Evolutionary conservation across 1,140 invertebrate species (phyloP).

Genomic region (Papilio helenus): DNA sequence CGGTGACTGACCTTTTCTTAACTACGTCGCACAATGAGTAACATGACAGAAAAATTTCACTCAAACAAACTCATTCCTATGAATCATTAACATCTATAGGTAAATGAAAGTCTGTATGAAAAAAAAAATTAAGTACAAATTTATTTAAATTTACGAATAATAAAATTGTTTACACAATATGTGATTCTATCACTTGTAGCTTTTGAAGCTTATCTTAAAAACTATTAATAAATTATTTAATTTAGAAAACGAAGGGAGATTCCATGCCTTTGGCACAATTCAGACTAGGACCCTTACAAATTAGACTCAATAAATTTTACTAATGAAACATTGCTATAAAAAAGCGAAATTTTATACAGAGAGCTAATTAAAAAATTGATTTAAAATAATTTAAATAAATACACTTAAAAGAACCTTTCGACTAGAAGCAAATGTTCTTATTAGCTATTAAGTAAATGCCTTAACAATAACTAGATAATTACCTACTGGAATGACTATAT

Average conservation of each 20-base stretch:
- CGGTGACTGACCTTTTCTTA: constrained; percentile 31
- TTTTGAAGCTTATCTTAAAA: constrained; percentile 63
- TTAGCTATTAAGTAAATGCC: constrained; percentile 55
- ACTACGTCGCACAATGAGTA: constrained; percentile 20
- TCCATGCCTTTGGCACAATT: constrained; percentile 76
- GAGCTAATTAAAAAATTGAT: constrained; percentile 56
- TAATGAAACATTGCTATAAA: constrained; percentile 22
- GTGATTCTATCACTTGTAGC: constrained; percentile 76
- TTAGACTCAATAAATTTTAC: constrained; percentile 39
- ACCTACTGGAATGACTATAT: constrained; percentile 70
- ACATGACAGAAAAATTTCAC: constrained; percentile 2
- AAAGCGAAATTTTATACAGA: constrained; percentile 44
- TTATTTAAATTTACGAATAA: constrained; percentile 48
- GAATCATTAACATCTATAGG: too few species aligned
- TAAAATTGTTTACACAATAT: constrained; percentile 54
- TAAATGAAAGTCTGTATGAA: constrained; percentile 28
- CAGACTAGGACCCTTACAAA: constrained; percentile 66
- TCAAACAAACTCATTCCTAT: neutral
- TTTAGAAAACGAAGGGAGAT: constrained; percentile 60
- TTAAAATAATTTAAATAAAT: constrained; percentile 50
- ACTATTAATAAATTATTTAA: constrained; percentile 57
- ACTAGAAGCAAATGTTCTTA: constrained; percentile 70
- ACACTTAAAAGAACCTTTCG: constrained; percentile 56
- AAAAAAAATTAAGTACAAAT: constrained; percentile 59
- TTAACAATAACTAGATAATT: constrained; percentile 48